Evolutionary conservation across 2,888 invertebrate genomes (phyloP), one percentile per base, ranked within the genome.

Genomic region (Tanypteryx hageni): DNA sequence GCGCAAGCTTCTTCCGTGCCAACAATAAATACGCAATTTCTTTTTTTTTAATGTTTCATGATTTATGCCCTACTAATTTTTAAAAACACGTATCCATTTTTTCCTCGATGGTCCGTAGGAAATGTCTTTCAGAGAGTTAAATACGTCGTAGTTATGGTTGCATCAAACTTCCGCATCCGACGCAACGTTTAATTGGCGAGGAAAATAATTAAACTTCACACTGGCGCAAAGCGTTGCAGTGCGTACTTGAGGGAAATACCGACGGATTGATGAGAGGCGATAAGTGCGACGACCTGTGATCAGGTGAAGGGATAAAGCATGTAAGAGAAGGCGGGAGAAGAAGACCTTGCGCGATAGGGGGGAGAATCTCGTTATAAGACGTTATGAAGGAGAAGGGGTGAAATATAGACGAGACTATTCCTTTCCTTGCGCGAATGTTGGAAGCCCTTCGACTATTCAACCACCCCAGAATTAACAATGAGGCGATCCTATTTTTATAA

Each of bases 221-320:
- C 44, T 5, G 5, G 3, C 44, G 44, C 44, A 44, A 44, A 44
- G 44, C 5, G 44, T 44, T 44, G 44, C 44, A 44, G 44, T 5
- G 44, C 44, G 44, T 44, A 44, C 22, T 76, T 27, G 9, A 76
- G 64, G 64, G 64, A 64, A 44, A 44, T 44, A 44, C 44, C 44
- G 8, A 64, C 76, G 76, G 22, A 22, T 3, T 22, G 76, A 76
- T 76, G 27, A 11, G 22, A 13, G 3, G 22, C 27, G 76, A 76
- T 76, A 76, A 76, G 76, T 76, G 27, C 76, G 76, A 10, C 76
- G 76, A 76, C 76, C 76, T 76, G n/a, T 76, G 76, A 76, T 76
- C 13, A 27, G 76, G 27, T 76, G 76, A 27, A 76, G 27, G 76
- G 68, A 64, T n/a, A 64, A 16, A 14, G 22, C 68, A 44, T 18